These are phyloP conservation scores for Pseudoips prasinana DNA, from an alignment of 2,888 invertebrate species.

Conservation along the genomic window DNA sequence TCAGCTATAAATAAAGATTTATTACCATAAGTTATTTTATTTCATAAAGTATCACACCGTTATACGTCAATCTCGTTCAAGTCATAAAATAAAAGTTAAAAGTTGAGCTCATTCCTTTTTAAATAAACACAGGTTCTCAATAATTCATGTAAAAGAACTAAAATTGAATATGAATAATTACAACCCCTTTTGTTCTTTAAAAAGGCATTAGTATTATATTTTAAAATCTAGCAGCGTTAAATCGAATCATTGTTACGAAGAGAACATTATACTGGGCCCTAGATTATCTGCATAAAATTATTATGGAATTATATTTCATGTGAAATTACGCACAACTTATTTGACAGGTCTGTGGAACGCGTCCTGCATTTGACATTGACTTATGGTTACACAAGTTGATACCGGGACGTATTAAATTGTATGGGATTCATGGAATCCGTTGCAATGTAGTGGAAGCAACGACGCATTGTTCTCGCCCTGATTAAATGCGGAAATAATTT, in stretches of 20 bases:
- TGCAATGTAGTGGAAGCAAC: constrained; percentile 42
- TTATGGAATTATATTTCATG: constrained; percentile 24
- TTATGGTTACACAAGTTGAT: constrained; percentile 23
- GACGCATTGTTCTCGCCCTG: constrained; percentile 32
- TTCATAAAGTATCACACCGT: too few relatives aligned
- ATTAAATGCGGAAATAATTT: constrained; percentile 26
- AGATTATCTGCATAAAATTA: constrained; percentile 12
- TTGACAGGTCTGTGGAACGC: constrained; percentile 28
- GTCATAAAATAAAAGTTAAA: too few relatives aligned
- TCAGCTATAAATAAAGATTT: too few relatives aligned
- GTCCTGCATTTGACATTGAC: constrained; percentile 36
- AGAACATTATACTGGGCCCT: constrained; percentile 4
- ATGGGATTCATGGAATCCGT: constrained; percentile 28
- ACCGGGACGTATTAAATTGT: constrained; percentile 31
- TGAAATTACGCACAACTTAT: constrained; percentile 36
- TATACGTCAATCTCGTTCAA: too few relatives aligned
- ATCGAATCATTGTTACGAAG: constrained; percentile 1
- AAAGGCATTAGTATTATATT: too few relatives aligned
- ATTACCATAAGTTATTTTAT: too few relatives aligned
- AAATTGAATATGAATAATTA: too few relatives aligned
- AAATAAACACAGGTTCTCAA: too few relatives aligned
- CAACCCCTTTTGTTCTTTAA: too few relatives aligned
- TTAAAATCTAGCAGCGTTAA: too few relatives aligned
- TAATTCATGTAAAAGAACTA: too few relatives aligned
- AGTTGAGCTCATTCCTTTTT: too few relatives aligned